These are phyloP conservation scores for Phortica variegata DNA, from an alignment of 1,140 invertebrate genomes.

Conservation along the genomic window DNA sequence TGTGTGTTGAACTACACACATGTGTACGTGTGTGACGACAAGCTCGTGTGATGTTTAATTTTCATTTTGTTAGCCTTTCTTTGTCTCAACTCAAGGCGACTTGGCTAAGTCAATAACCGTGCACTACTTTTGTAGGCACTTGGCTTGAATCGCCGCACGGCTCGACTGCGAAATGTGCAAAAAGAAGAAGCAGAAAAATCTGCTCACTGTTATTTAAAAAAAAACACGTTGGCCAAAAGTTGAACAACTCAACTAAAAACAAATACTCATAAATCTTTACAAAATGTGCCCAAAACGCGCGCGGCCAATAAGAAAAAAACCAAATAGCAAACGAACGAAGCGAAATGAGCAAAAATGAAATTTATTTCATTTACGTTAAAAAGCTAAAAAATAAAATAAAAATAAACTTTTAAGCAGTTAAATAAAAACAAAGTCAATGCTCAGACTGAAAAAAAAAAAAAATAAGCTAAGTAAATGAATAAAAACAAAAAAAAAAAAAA, in stretches of 20 bases:
- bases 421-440: not conserved
- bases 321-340: not conserved
- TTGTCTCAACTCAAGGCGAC: conserved; percentile 16
- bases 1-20: conserved; percentile 7
- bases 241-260: conserved; percentile 3
- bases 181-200: conserved; percentile 4
- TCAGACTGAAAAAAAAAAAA: not conserved
- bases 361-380: not conserved
- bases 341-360: not conserved
- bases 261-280: conserved; percentile 16
- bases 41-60: conserved; percentile 10
- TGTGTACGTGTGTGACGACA: conserved; percentile 1
- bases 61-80: conserved; percentile 5
- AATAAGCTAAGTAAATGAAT: not conserved
- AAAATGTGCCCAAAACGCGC: conserved; percentile 25
- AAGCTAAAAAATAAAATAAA: not conserved
- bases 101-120: conserved; percentile 19
- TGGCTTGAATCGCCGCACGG: not conserved
- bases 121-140: conserved; percentile 4
- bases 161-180: not conserved
- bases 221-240: conserved; percentile 17
- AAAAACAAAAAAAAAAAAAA: no score
- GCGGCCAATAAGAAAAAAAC: conserved; percentile 13
- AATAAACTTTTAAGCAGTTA: not conserved
- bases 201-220: conserved; percentile 20